Evolutionary conservation across 2,888 invertebrate species (phyloP).

Genomic region (Dolomedes plantarius): DNA sequence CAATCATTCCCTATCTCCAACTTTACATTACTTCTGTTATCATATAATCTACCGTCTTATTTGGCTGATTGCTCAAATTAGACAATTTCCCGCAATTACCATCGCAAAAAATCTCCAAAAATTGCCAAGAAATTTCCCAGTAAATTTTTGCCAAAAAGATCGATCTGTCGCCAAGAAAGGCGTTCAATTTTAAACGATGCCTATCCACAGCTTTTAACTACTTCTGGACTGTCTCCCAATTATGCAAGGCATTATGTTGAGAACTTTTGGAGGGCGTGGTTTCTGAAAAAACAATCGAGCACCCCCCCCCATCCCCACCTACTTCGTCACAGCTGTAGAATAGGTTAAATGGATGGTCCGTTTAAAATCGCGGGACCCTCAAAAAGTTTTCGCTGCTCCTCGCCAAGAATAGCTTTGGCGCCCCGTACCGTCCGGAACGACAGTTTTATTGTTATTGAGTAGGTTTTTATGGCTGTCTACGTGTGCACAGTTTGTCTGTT

Average conservation of each 20-base stretch:
- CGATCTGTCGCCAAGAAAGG: neutral
- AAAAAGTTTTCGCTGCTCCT: neutral
- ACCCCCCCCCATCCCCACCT: neutral
- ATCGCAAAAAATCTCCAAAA: no score
- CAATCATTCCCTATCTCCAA: no score
- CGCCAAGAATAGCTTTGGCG: constrained; percentile 50
- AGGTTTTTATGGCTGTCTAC: constrained; percentile 40
- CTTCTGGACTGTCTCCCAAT: constrained; percentile 59
- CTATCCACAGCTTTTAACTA: constrained; percentile 25
- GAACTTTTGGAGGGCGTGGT: constrained; percentile 48
- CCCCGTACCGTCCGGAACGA: constrained; percentile 31
- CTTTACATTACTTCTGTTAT: no score
- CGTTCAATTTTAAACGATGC: neutral
- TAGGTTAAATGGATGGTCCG: constrained; percentile 17
- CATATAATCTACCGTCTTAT: no score
- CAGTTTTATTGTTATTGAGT: constrained; percentile 64
- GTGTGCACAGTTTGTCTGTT: constrained; percentile 20
- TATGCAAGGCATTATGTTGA: constrained; percentile 53
- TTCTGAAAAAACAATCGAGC: constrained; percentile 32
- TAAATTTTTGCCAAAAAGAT: no score
- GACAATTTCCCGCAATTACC: no score
- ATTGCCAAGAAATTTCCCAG: no score
- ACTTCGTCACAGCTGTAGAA: neutral
- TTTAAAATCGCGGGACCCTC: neutral
- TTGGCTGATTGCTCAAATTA: no score